These are phyloP conservation scores for Lycaon pictus DNA, from an alignment of 2,113 vertebrate genomes.

Conservation along the genomic window DNA sequence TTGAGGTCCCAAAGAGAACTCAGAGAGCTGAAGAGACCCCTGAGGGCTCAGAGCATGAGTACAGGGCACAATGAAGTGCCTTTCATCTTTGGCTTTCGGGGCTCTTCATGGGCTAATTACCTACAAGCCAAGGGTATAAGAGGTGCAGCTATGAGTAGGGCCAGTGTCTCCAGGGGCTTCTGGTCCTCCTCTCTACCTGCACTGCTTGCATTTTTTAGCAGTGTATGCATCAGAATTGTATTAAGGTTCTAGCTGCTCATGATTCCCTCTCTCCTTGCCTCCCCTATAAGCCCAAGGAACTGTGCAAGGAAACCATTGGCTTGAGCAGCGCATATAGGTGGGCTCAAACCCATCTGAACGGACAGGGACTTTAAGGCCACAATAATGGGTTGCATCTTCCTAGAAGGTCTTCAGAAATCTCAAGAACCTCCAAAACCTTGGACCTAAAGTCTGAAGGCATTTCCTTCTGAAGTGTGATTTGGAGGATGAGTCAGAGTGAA, in stretches of 20 bases:
- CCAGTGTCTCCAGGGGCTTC: background rate
- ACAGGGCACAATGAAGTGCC: accelerated
- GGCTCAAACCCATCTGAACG: background rate
- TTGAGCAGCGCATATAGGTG: background rate
- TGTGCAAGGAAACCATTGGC: background rate
- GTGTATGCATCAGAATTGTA: background rate
- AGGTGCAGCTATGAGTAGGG: accelerated
- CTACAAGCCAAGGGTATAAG: no score
- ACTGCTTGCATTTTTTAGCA: background rate
- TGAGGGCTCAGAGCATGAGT: background rate
- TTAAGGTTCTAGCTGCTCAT: background rate
- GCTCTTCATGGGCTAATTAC: no score
- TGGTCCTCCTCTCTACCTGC: background rate
- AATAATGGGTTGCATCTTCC: background rate
- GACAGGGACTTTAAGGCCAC: background rate
- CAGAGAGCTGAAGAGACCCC: background rate
- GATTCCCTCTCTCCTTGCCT: background rate
- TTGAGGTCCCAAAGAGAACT: background rate
- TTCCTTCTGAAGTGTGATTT: background rate
- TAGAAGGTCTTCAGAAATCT: background rate
- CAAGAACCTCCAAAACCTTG: background rate
- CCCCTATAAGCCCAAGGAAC: background rate
- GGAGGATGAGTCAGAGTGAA: background rate
- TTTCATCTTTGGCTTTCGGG: background rate
- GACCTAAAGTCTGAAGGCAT: background rate